Conservation (phyloP, 2,888 invertebrate genomes). For the Noctua pronuba region DNA sequence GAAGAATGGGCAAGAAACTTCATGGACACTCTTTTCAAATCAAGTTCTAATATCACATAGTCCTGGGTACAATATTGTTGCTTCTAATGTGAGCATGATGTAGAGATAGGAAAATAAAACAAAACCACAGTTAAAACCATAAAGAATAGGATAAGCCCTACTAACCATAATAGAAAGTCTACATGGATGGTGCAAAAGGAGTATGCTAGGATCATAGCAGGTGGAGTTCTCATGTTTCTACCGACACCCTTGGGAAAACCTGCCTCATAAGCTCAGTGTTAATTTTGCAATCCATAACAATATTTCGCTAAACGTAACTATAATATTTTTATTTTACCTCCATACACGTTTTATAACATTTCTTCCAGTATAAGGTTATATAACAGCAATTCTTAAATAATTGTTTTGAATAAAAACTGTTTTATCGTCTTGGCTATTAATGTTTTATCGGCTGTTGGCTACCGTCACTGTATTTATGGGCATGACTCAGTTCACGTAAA, state of each 20-base stretch:
- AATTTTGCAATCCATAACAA: not conserved
- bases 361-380: conserved; percentile 31
- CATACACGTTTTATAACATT: conserved; percentile 26
- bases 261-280: not conserved
- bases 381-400: conserved; percentile 65
- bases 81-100: too few relatives aligned
- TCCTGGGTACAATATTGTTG: too few relatives aligned
- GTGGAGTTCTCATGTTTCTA: not conserved
- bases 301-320: not conserved
- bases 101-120: too few relatives aligned
- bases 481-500: conserved; percentile 58
- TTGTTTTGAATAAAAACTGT: conserved; percentile 73
- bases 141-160: too few relatives aligned
- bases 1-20: too few relatives aligned
- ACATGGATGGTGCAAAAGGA: not conserved
- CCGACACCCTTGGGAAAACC: not conserved
- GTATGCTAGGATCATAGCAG: not conserved
- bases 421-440: conserved; percentile 71
- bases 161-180: too few relatives aligned
- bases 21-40: too few relatives aligned
- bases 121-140: too few relatives aligned
- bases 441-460: conserved; percentile 68
- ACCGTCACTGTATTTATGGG: conserved; percentile 59
- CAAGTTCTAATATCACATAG: too few relatives aligned
- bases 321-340: conserved; percentile 13